Evolutionary conservation across 2,888 invertebrate species (phyloP).

Genomic region (Tricholauxania praeusta): DNA sequence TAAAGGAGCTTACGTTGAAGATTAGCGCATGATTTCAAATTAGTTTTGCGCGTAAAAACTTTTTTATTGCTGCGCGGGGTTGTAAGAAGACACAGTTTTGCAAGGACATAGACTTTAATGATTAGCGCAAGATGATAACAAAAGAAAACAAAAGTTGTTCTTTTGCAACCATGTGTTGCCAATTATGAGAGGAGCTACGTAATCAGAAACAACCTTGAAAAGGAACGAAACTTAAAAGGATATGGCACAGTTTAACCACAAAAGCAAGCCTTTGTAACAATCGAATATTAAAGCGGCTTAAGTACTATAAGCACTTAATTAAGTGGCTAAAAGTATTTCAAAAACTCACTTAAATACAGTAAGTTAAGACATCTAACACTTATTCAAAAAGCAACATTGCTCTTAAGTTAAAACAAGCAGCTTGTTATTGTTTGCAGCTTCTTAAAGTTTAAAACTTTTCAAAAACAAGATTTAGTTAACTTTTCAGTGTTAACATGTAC

Average conservation of each 20-base stretch:
- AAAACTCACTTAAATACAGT: too few relatives aligned
- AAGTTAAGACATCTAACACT: too few relatives aligned
- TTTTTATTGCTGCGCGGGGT: background rate
- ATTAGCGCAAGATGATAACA: constrained; percentile 1
- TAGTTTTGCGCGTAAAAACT: constrained; percentile 18
- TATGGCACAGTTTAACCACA: too few relatives aligned
- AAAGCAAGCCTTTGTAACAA: too few relatives aligned
- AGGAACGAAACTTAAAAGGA: background rate
- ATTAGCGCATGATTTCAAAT: constrained; percentile 28
- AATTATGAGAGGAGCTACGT: background rate
- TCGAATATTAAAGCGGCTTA: too few relatives aligned
- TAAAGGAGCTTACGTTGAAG: background rate
- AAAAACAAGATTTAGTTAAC: constrained; percentile 3
- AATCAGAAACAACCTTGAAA: background rate
- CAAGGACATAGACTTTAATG: background rate
- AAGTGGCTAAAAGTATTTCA: too few relatives aligned
- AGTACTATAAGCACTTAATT: too few relatives aligned
- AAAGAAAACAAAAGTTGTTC: background rate
- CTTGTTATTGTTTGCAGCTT: background rate
- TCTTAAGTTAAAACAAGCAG: too few relatives aligned
- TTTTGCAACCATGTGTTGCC: background rate
- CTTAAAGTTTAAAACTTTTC: background rate
- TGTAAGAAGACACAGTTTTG: background rate
- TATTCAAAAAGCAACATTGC: too few relatives aligned
- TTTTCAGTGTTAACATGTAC: background rate